Base-by-base conservation (phyloP, 2,113 vertebrate species). In the Myotis davidii region DNA sequence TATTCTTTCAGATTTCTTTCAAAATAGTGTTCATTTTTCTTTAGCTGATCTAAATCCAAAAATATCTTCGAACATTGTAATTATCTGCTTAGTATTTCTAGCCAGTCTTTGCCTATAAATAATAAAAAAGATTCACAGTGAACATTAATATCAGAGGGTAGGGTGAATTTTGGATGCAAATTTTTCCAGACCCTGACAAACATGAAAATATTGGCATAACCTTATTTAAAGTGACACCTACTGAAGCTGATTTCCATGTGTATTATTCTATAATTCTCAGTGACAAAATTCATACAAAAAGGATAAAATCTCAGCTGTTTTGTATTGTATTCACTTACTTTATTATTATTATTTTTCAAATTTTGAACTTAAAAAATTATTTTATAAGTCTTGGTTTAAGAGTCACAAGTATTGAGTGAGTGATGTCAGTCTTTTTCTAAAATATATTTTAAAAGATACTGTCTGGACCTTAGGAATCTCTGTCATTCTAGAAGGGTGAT, bases 11-110 rank as follows among this genome's bases (percentile, higher is more conserved):
- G 18, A 65, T 52, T 85, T 78, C 11, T 74, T 7, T 96, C 16
- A 87, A 56, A 76, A 65, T 79, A 83, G 56, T 93, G 88, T 79
- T 23, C 16, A 50, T 72, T 90, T 86, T 93, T 90, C 42, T 54
- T 23, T 23, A 84, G 18, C 48, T 87, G 42, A 70, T 76, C 21
- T 73, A 93, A 89, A 67, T 65, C 17, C 25, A 74, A 85, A 90
- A 50, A 64, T 59, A 29, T 3, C 16, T 6, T 67, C 52, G 21
- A n/a, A 29, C 61, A 27, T 84, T 94, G 76, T 83, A 90, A 48
- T 25, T 17, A 56, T 67, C 7, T 94, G 2, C 3, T 9, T 65
- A 37, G 27, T 34, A 70, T 79, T 91, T 48, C 3, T 25, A 87
- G n/a, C 14, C 32, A 81, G 61, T 67, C n/a, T 90, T 54, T 91